Evolutionary conservation across 2,888 invertebrate species (phyloP), one percentile per base, ranked within the genome.

Genomic region (Siphonodentalium dalli): DNA sequence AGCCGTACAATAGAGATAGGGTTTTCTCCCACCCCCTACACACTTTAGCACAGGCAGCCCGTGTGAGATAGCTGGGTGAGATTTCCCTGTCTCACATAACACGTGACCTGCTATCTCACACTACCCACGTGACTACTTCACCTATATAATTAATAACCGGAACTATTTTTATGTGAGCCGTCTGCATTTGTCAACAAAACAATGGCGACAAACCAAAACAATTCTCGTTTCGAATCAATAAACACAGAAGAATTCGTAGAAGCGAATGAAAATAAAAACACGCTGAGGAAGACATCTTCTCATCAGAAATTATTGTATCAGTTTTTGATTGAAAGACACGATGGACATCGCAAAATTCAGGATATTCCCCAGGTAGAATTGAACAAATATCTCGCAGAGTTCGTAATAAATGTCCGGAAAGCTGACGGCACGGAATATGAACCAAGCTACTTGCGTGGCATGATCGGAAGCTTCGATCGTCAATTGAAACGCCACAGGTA

Each of bases 241-340:
- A 26, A 38, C n/a, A n/a, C n/a, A 13, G 3, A 21, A 4, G 26
- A 38, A 8, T 38, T 38, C n/a, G 26, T 38, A 24, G 38, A 38
- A 3, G 38, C 24, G n/a, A 38, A 38, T 21, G 38, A 21, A 38
- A 38, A 42, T n/a, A 23, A 18, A 13, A 42, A 42, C 29, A 42
- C 42, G 15, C 11, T 28, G 28, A 23, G 26, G 18, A 42, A 42
- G 18, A 42, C 42, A 5, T 28, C 42, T 5, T 28, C 24, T 9
- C 23, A 42, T 28, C 24, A 29, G 15, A 42, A 42, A 28, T 31
- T 42, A 7, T 29, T 42, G 6, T 13, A 28, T 6, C 29, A 42
- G 31, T 42, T 26, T 28, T n/a, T 42, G 5, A n/a, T 11, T 27
- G n/a, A 29, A 13, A 4, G 29, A 38, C 26, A n/a, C 20, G 29